Base-by-base conservation (phyloP, 2,888 invertebrate genomes). In the Lycia hirtaria region DNA sequence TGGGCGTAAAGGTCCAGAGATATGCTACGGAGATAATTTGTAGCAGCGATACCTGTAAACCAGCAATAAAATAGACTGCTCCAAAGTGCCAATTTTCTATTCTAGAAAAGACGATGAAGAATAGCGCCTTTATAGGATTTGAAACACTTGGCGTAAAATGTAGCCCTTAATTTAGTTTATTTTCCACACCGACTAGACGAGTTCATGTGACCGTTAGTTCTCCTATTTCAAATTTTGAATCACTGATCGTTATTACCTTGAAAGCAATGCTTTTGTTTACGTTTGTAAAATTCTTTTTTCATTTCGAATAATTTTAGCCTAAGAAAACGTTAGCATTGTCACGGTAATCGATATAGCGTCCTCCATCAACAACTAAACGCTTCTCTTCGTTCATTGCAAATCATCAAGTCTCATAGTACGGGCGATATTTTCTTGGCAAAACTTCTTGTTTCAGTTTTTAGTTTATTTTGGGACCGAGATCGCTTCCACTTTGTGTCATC, bases 351-450 rank as follows among this genome's bases (percentile, higher is more conserved):
- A 56, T 71, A 72, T 73, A 75, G 73, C 67, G 66, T 37, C 55
- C 53, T 77, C 75, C 74, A 68, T 81, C 76, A 74, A 54, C 78
- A 57, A 44, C 58, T 66, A 68, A 68, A 73, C 68, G 70, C 69
- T 69, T 68, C 64, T 71, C 68, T 50, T 54, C 68, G 62, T 68
- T 64, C 65, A 64, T 63, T 73, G 69, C 74, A 73, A 78, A 78
- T 76, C 64, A 67, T 65, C 67, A 47, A 62, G 67, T 65, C 62
- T 67, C 62, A 66, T 65, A 69, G 68, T 68, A 65, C 71, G 66
- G 68, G 72, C 71, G 67, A 76, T 74, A 79, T 83, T 84, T 81
- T 86, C 85, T 86, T 86, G 86, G 86, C 86, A 86, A 80, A 78
- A 80, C 69, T 71, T 73, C 82, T 80, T 77, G 81, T 80, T 83